phyloP scores from a whole-genome alignment of 2,888 invertebrate species.

The Branchellion lobata region DNA sequence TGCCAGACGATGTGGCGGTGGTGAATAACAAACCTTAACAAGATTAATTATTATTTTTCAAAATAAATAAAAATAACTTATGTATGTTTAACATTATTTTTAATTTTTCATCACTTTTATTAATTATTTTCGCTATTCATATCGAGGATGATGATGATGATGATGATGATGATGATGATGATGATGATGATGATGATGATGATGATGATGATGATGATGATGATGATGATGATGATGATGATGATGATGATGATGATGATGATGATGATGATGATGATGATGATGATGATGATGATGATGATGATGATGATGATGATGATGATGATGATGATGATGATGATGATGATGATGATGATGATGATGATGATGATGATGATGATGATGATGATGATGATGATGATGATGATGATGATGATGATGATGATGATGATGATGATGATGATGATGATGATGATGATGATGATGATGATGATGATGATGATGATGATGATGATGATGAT shows the following conservation, averaged over 20 bases:
- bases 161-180: slow-evolving; percentile 34
- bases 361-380: slow-evolving; percentile 28
- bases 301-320: slow-evolving; percentile 33
- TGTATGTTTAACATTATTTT: no score
- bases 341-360: slow-evolving; percentile 36
- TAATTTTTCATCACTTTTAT: no score
- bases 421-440: neutral
- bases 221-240: slow-evolving; percentile 22
- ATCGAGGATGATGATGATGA: slow-evolving; percentile 28
- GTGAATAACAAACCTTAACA: no score
- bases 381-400: slow-evolving; percentile 25
- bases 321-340: slow-evolving; percentile 36
- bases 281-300: slow-evolving; percentile 19
- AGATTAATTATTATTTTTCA: no score
- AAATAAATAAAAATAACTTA: no score
- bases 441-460: slow-evolving; percentile 5
- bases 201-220: slow-evolving; percentile 25
- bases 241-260: slow-evolving; percentile 33
- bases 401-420: slow-evolving; percentile 28
- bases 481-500: slow-evolving; percentile 24
- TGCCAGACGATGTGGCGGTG: no score
- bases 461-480: slow-evolving; percentile 20
- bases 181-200: slow-evolving; percentile 28
- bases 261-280: slow-evolving; percentile 36
- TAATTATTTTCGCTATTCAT: no score